phyloP scores from a whole-genome alignment of 2,797 vertebrate species.

The Acanthiza pusilla region DNA sequence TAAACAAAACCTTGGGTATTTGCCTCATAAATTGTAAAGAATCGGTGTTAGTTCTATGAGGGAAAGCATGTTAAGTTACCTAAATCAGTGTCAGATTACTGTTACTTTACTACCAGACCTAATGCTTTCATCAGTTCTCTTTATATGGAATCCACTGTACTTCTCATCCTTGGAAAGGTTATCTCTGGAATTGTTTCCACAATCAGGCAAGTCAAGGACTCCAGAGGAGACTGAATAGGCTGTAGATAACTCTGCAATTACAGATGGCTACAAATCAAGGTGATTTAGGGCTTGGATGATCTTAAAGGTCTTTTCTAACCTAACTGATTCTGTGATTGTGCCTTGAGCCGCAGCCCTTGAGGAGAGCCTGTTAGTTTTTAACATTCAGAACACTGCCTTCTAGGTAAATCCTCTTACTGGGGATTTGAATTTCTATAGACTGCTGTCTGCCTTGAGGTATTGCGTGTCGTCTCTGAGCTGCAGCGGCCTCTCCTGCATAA shows the following conservation, averaged over 20 bases:
- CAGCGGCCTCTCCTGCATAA: conserved; percentile 85
- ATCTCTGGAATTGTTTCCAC: neutral
- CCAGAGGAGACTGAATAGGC: neutral
- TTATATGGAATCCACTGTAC: neutral
- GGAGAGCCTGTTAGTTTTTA: conserved; percentile 46
- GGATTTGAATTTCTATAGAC: conserved; percentile 72
- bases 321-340: neutral
- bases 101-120: neutral
- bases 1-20: neutral
- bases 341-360: neutral
- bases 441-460: conserved; percentile 81
- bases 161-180: neutral
- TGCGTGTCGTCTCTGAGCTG: conserved; percentile 85
- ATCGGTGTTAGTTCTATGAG: neutral
- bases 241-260: conserved; percentile 17
- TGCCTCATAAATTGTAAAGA: neutral
- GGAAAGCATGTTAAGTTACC: neutral
- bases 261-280: conserved; percentile 29
- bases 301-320: neutral
- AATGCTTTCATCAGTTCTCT: neutral
- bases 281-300: neutral
- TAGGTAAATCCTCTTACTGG: conserved; percentile 69
- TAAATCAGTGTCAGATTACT: neutral
- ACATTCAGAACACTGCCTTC: conserved; percentile 62
- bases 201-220: conserved; percentile 17